Evolutionary conservation across 2,888 invertebrate species (phyloP).

Genomic region (Nymphalis polychloros): DNA sequence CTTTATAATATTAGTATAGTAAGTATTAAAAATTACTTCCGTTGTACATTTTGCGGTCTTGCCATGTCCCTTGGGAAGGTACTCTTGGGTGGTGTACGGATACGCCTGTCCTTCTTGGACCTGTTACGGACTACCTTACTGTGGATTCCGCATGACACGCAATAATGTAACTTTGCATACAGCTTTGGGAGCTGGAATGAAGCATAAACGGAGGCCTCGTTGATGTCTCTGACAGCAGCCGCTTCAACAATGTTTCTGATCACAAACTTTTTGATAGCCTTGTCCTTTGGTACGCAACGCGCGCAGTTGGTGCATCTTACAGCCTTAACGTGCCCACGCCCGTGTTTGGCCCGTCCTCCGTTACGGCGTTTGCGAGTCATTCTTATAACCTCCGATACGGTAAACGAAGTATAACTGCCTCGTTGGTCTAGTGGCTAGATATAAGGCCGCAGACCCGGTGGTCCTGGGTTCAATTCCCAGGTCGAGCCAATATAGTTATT

Average conservation of each 20-base stretch:
- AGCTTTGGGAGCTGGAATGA: conserved; percentile 98
- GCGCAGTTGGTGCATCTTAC: conserved; percentile 99
- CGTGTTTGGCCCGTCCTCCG: conserved; percentile 99
- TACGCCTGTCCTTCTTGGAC: conserved; percentile 97
- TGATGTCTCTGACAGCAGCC: conserved; percentile 98
- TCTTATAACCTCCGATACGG: conserved; percentile 77
- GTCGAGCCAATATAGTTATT: no score
- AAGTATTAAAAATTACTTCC: conserved; percentile 82
- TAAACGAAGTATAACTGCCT: no score
- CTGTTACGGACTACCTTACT: conserved; percentile 99
- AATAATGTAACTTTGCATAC: conserved; percentile 99
- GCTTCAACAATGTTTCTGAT: conserved; percentile 99
- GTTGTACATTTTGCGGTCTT: conserved; percentile 83
- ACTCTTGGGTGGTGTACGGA: conserved; percentile 97
- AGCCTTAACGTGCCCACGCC: conserved; percentile 98
- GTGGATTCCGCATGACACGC: conserved; percentile 99
- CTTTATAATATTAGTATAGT: no score
- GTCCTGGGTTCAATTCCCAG: no score
- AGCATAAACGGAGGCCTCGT: conserved; percentile 97
- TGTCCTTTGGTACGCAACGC: conserved; percentile 99
- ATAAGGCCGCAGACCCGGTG: no score
- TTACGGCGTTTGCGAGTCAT: conserved; percentile 98
- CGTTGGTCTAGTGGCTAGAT: no score
- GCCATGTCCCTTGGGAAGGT: conserved; percentile 89
- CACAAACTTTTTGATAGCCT: conserved; percentile 99